Evolutionary conservation across 2,797 vertebrate species (phyloP).

Genomic region (Avahi laniger): DNA sequence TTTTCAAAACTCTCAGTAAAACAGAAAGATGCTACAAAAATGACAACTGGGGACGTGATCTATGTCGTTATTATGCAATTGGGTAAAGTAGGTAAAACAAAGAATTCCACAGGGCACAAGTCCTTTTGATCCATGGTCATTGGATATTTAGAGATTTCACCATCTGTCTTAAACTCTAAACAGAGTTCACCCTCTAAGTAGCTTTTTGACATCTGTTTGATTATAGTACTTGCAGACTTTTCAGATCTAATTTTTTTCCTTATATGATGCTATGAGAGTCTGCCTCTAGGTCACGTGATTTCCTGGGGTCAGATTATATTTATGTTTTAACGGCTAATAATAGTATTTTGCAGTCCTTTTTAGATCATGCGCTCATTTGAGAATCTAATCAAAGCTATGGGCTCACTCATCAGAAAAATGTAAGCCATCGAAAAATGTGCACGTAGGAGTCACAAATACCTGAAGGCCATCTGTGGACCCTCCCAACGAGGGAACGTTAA

Average conservation of each 20-base stretch:
- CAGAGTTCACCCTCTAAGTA: neutral
- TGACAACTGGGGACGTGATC: neutral
- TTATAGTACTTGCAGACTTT: neutral
- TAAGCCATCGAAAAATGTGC: neutral
- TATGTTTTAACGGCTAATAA: neutral
- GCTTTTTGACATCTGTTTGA: neutral
- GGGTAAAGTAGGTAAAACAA: neutral
- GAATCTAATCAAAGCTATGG: neutral
- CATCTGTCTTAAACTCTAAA: neutral
- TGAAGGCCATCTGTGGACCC: neutral
- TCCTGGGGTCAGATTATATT: neutral
- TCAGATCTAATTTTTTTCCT: neutral
- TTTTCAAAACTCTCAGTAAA: conserved; percentile 10
- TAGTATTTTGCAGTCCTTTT: neutral
- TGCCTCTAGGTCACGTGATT: neutral
- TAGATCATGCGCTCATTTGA: neutral
- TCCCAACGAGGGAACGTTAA: neutral
- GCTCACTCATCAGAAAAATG: neutral
- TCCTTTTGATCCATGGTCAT: neutral
- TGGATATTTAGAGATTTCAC: neutral
- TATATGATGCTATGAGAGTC: neutral
- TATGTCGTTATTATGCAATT: neutral
- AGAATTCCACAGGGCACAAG: neutral
- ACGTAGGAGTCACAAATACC: neutral
- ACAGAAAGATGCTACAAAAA: neutral